Conservation (phyloP, 2,113 vertebrate genomes). For the Ariopsis seemanni region DNA sequence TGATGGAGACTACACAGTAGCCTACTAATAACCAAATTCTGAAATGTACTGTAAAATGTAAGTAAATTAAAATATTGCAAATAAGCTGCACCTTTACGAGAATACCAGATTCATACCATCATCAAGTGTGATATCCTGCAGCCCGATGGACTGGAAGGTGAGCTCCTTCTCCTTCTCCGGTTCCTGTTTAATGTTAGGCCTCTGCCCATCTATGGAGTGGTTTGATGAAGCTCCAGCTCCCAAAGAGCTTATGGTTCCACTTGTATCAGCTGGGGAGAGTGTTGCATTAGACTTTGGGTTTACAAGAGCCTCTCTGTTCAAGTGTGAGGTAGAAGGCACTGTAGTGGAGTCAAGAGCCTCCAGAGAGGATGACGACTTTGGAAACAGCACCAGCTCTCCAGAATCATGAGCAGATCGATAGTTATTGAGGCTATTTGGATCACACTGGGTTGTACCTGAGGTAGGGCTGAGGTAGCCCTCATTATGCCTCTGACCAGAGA, state of each 20-base stretch:
- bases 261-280: conserved; percentile 63
- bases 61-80: neutral
- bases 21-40: neutral
- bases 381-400: neutral
- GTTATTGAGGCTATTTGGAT: conserved; percentile 9
- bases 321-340: conserved; percentile 67
- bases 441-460: conserved; percentile 25
- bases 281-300: conserved; percentile 67
- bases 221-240: conserved; percentile 63
- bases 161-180: conserved; percentile 80
- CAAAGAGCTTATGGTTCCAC: conserved; percentile 63
- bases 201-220: conserved; percentile 67
- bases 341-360: conserved; percentile 64
- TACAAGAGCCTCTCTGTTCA: conserved; percentile 58
- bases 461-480: conserved; percentile 9
- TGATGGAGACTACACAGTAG: neutral
- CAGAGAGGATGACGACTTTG: conserved; percentile 42
- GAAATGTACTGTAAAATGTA: neutral
- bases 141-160: conserved; percentile 78
- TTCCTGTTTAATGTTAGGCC: conserved; percentile 83
- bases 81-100: neutral
- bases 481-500: conserved; percentile 25
- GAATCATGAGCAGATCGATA: neutral
- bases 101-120: conserved; percentile 80
- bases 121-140: conserved; percentile 94